Evolutionary conservation across 1,140 invertebrate species (phyloP), one percentile per base, ranked within the genome.

Genomic region (Cheumatopsyche charites): DNA sequence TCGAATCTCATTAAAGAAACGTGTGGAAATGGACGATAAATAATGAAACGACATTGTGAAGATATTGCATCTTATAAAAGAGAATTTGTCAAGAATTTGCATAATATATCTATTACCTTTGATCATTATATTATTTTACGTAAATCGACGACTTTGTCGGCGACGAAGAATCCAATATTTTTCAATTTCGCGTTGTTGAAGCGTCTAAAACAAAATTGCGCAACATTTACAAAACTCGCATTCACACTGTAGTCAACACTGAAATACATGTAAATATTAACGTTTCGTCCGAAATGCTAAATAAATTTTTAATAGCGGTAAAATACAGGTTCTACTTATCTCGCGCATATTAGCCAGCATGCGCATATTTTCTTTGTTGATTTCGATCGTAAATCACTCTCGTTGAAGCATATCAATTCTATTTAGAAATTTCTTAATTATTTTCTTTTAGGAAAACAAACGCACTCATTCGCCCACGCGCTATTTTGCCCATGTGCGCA

Each of bases 321-420:
- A 47, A 66, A 47, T 66, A 66, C 42, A 43, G 62, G 62, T 65
- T 65, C 41, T 45, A 19, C 15, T 55, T 36, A n/a, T 65, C 13
- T 42, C n/a, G 17, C 36, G 2, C 15, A n/a, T 15, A 15, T 21
- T 15, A 9, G 49, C 49, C 3, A 55, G 49, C 15, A 17, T 15
- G 55, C 23, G 21, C n/a, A 25, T 25, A 13, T 25, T 25, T 25
- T 58, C 23, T 21, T 58, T 58, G 55, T 58, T 58, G 23, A 58
- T 25, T 25, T 25, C 13, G n/a, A 58, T 58, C 55, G 21, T 58
- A 58, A 58, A 58, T 58, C 55, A 58, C 23, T n/a, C n/a, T 58
- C 55, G 21, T 13, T 58, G 25, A 58, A 58, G 23, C 23, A 19
- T 55, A 5, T 23, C 49, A 3, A 17, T 9, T 7, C 49, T 19